Percentiles rank a stretch among this genome's conserved stretches.
phyloP scores from a whole-genome alignment of 2,888 invertebrate species.

The Chymomyza amoena region DNA sequence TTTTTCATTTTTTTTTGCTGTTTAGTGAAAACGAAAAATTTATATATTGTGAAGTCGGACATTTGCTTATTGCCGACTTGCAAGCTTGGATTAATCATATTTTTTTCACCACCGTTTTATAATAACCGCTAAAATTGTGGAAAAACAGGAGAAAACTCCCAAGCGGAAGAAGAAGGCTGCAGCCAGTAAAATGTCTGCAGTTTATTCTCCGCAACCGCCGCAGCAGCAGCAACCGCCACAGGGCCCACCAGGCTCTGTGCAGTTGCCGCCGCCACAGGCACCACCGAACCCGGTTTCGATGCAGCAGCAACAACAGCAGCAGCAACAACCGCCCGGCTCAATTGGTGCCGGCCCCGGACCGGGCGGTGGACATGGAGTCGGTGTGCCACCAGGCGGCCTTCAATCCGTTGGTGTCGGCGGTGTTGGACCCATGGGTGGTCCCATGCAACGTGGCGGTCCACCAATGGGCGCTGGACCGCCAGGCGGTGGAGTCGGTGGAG shows the following conservation, averaged over 20 bases:
- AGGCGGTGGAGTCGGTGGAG: constrained; percentile 38
- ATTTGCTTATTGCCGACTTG: constrained; percentile 15
- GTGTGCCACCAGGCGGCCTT: constrained; percentile 38
- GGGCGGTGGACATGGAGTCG: constrained; percentile 41
- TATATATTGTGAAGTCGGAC: background rate
- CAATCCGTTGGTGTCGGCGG: constrained; percentile 53
- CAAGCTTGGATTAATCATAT: constrained; percentile 19
- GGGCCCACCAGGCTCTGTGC: constrained; percentile 43
- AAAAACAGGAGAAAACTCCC: constrained; percentile 78
- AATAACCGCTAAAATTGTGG: constrained; percentile 78
- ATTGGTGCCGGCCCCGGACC: constrained; percentile 27
- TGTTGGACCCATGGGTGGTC: constrained; percentile 56
- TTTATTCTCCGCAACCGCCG: constrained; percentile 78
- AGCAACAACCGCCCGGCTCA: constrained; percentile 42
- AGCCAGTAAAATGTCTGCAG: constrained; percentile 79
- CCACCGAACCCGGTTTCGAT: constrained; percentile 42
- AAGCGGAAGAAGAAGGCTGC: constrained; percentile 79
- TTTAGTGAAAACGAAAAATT: constrained; percentile 22
- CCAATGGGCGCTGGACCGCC: constrained; percentile 53
- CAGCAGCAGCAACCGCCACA: constrained; percentile 63
- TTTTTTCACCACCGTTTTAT: constrained; percentile 51
- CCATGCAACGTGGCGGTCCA: constrained; percentile 69
- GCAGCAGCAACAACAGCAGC: constrained; percentile 58
- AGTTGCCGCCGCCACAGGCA: constrained; percentile 50
- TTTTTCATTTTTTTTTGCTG: background rate